Conservation (phyloP, 1,140 invertebrate genomes). For the Lethrus apterus region DNA sequence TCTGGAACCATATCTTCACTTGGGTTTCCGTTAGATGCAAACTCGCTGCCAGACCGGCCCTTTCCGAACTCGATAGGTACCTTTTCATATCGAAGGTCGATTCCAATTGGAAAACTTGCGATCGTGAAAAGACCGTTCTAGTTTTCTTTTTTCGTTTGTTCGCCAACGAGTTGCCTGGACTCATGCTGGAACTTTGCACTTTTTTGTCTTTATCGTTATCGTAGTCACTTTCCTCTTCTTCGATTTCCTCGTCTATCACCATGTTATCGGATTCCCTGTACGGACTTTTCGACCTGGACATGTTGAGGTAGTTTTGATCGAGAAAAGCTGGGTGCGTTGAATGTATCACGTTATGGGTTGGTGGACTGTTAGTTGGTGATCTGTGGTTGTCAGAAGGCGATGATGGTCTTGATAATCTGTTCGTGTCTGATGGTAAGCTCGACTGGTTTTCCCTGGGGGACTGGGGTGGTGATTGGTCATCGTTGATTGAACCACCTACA, state of each 20-base stretch:
- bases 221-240: slow-evolving; percentile 61
- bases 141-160: slow-evolving; percentile 97
- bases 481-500: slow-evolving; percentile 62
- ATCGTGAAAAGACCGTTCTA: slow-evolving; percentile 91
- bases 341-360: slow-evolving; percentile 30
- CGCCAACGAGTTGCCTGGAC: slow-evolving; percentile 42
- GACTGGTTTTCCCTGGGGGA: slow-evolving; percentile 48
- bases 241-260: slow-evolving; percentile 55
- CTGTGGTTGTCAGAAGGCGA: slow-evolving; percentile 40
- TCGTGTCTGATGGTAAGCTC: slow-evolving; percentile 44
- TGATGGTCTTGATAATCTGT: slow-evolving; percentile 42
- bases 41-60: slow-evolving; percentile 88
- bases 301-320: slow-evolving; percentile 43
- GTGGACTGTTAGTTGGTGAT: slow-evolving; percentile 35
- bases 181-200: slow-evolving; percentile 45
- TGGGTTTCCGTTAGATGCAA: slow-evolving; percentile 93
- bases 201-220: slow-evolving; percentile 58
- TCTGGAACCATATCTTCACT: slow-evolving; percentile 93
- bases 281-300: slow-evolving; percentile 39
- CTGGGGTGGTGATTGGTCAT: slow-evolving; percentile 52
- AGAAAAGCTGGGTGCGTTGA: slow-evolving; percentile 41
- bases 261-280: slow-evolving; percentile 41
- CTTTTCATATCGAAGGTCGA: slow-evolving; percentile 97
- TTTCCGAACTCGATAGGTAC: slow-evolving; percentile 92
- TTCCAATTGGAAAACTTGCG: slow-evolving; percentile 93